Base-by-base conservation (phyloP, 2,888 invertebrate genomes). In the Dilophus febrilis region DNA sequence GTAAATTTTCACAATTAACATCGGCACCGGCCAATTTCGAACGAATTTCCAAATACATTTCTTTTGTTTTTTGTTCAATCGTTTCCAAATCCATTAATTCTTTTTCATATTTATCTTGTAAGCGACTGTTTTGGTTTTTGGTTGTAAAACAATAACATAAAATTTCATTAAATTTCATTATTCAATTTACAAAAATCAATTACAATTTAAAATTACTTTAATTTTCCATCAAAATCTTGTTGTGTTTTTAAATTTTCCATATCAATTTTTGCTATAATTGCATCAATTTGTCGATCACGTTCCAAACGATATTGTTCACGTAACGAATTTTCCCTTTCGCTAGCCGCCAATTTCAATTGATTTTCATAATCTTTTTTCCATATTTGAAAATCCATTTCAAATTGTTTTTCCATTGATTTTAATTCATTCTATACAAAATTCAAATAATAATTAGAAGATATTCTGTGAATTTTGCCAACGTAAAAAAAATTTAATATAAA, bases 251-350 rank as follows among this genome's bases (percentile, higher is more conserved):
- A 38, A 0, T 60, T 53, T 45, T 63, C 63, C 1, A 55, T 51
- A 46, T 63, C 63, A 55, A 63, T 59, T 42, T 59, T 55, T 14
- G 53, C 53, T 12, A 63, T 59, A 37, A 63, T 56, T 11, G 54
- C 56, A 45, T 86, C 84, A 40, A 85, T 81, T 62, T 85, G 84
- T 35, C 68, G 72, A 58, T 87, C 86, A 41, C 85, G 61, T 53
- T 86, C 84, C 37, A 67, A 66, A 54, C 75, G 72, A 53, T 74
- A 76, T 47, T 78, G 73, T 22, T 80, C 76, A 2, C 74, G 58
- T 50, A 86, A 74, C 48, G 71, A 68, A 41, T 67, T 65, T 58
- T 82, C 80, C 51, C 71, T 77, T 53, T 75, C 74, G 41, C 71
- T 69, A 38, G 83, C 59, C 10, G 69, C 55, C 22, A 67, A 47